These are phyloP conservation scores for Nematostella vectensis DNA, from an alignment of 92 coral and sea anemone genomes.

Conservation along the genomic window DNA sequence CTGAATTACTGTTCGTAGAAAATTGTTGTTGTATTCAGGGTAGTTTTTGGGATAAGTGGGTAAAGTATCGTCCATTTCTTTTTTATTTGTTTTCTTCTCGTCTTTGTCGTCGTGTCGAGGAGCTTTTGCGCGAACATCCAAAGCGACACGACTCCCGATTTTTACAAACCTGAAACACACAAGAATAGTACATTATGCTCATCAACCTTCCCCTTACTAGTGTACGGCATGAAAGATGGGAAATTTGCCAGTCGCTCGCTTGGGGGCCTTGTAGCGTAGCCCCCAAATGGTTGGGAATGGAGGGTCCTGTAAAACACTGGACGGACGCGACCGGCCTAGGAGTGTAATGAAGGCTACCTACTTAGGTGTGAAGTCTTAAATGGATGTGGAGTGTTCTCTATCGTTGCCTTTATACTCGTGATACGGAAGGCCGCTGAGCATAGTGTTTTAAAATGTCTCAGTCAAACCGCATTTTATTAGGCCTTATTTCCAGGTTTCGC, in stretches of 20 bases:
- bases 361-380: too few species aligned
- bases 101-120: conserved; percentile 9
- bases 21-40: neutral
- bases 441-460: too few species aligned
- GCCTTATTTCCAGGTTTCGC: too few species aligned
- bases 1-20: too few species aligned
- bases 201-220: neutral
- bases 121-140: conserved; percentile 18
- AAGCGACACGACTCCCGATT: conserved; percentile 27
- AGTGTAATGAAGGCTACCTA: too few species aligned
- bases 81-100: neutral
- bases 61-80: neutral
- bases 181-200: conserved; percentile 1
- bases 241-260: neutral
- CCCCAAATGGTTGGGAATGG: too few species aligned
- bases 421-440: too few species aligned
- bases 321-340: too few species aligned
- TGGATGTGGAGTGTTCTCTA: too few species aligned
- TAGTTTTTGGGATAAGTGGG: neutral
- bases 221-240: conserved; percentile 1
- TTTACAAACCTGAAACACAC: conserved; percentile 31
- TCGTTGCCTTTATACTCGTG: too few species aligned
- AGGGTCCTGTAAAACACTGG: too few species aligned
- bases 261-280: neutral
- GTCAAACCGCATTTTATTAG: too few species aligned